Conservation (phyloP, 2,888 invertebrate genomes). For the Drosophila monieri region DNA sequence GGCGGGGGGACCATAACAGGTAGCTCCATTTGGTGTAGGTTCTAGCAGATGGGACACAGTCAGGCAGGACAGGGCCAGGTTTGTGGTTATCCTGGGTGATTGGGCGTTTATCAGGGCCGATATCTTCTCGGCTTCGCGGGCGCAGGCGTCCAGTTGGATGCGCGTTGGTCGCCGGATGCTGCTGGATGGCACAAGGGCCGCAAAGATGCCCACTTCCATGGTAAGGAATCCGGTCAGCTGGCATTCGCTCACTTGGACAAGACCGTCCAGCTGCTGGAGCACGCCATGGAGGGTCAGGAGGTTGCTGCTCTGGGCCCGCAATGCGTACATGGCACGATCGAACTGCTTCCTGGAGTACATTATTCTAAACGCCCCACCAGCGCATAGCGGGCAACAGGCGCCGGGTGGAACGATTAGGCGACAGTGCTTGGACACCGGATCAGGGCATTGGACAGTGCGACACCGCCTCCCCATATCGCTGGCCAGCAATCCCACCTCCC, state of each 20-base stretch:
- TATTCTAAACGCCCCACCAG: constrained; percentile 90
- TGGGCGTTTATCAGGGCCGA: constrained; percentile 91
- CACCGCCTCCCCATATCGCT: constrained; percentile 89
- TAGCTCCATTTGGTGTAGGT: constrained; percentile 70
- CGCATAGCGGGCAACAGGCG: constrained; percentile 96
- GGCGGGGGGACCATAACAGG: background rate
- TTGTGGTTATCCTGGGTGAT: constrained; percentile 91
- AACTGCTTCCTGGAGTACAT: constrained; percentile 92
- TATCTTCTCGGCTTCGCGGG: constrained; percentile 93
- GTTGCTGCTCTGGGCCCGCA: constrained; percentile 87
- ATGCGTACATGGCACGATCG: constrained; percentile 90
- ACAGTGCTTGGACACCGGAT: constrained; percentile 87
- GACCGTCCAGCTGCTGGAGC: constrained; percentile 88
- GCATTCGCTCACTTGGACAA: constrained; percentile 92
- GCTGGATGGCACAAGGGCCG: constrained; percentile 89
- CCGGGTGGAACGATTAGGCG: constrained; percentile 93
- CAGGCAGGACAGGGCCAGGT: constrained; percentile 90
- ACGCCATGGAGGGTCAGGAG: constrained; percentile 89
- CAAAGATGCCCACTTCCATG: constrained; percentile 93
- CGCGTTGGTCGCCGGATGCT: constrained; percentile 86
- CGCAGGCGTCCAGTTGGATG: constrained; percentile 91
- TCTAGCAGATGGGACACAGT: constrained; percentile 88
- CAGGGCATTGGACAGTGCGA: constrained; percentile 88
- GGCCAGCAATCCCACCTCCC: constrained; percentile 88
- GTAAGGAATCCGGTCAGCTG: constrained; percentile 92